Evolutionary conservation across 2,113 vertebrate species (phyloP).

Genomic region (Panthera uncia): DNA sequence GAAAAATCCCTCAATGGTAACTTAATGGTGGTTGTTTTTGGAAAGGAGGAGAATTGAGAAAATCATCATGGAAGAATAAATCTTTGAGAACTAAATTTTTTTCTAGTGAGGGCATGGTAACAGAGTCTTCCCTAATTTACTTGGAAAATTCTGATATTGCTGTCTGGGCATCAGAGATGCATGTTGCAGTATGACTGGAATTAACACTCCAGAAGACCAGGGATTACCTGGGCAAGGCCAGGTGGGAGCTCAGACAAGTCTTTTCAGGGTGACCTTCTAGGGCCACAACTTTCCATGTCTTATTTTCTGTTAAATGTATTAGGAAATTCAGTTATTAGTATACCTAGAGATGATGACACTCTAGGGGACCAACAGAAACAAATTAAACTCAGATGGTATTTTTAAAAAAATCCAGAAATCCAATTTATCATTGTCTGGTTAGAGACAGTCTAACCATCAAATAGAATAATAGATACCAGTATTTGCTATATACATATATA

Average conservation of each 20-base stretch:
- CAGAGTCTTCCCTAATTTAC: neutral
- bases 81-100: neutral
- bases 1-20: neutral
- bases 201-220: neutral
- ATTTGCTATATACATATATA: neutral
- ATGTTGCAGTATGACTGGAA: neutral
- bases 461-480: neutral
- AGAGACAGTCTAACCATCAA: neutral
- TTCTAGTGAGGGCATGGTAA: neutral
- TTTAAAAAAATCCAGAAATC: neutral
- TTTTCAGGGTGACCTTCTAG: neutral
- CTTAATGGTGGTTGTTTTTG: neutral
- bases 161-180: neutral
- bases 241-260: neutral
- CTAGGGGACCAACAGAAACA: neutral
- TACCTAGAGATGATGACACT: neutral
- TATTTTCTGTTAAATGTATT: constrained; percentile 20
- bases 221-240: neutral
- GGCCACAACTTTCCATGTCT: neutral
- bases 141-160: neutral
- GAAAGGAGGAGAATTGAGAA: constrained; percentile 26
- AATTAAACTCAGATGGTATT: neutral
- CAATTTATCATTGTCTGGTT: neutral
- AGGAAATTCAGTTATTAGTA: neutral
- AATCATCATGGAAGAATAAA: neutral